These are phyloP conservation scores for Caenorhabditis drosophilae DNA, from an alignment of 2,888 invertebrate species.

Conservation along the genomic window DNA sequence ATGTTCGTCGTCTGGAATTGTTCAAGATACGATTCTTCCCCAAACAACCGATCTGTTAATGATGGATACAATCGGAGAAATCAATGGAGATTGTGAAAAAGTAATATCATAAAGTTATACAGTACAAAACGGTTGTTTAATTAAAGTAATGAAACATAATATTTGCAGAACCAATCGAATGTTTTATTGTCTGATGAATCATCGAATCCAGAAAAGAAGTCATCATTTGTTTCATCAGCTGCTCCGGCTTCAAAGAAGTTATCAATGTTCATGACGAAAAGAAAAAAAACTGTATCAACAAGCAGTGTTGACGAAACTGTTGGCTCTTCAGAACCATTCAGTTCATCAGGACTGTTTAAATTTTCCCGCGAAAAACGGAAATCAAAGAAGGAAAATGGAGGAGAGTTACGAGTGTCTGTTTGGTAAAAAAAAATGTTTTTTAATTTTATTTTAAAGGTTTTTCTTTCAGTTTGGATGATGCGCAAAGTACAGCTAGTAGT, in stretches of 20 bases:
- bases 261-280: conserved; percentile 45
- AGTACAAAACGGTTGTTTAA: neutral
- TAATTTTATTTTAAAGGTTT: neutral
- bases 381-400: conserved; percentile 30
- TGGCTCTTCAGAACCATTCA: conserved; percentile 16
- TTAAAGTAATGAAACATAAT: no score
- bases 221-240: neutral
- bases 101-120: neutral
- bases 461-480: conserved; percentile 54
- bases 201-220: conserved; percentile 7
- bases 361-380: conserved; percentile 30
- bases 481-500: conserved; percentile 59
- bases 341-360: conserved; percentile 29
- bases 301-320: conserved; percentile 31
- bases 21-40: conserved; percentile 23
- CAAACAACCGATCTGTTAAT: conserved; percentile 26
- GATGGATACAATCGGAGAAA: conserved; percentile 39
- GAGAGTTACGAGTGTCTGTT: conserved; percentile 17
- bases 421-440: conserved; percentile 15
- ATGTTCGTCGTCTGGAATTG: conserved; percentile 38
- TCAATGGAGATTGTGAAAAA: conserved; percentile 1
- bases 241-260: conserved; percentile 27
- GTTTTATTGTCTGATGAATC: no score
- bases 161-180: no score
- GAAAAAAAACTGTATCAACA: conserved; percentile 40